Evolutionary conservation across 2,113 vertebrate species (phyloP).

Genomic region (Corythornis cristatus): DNA sequence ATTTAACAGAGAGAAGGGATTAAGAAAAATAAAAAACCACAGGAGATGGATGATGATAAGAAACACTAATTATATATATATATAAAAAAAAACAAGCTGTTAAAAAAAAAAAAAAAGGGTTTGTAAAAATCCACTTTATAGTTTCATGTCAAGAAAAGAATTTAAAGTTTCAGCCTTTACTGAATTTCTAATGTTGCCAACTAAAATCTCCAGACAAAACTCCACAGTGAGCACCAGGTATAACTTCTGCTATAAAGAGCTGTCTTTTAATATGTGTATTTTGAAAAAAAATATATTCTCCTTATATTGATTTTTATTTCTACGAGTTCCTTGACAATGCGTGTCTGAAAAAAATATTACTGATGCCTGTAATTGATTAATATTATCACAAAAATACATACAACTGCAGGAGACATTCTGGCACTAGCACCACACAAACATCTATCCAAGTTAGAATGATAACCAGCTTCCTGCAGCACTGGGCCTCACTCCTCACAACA

Average conservation of each 20-base stretch:
- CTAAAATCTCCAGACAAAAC: not conserved
- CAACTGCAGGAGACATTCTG: conserved; percentile 20
- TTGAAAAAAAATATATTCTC: not conserved
- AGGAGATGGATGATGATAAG: too few relatives aligned
- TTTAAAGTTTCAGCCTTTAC: not conserved
- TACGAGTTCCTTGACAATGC: not conserved
- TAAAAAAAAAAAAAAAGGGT: not conserved
- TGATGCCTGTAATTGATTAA: not conserved
- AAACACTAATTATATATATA: too few relatives aligned
- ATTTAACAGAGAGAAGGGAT: too few relatives aligned
- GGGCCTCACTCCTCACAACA: not conserved
- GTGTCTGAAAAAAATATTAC: not conserved
- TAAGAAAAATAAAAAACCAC: too few relatives aligned
- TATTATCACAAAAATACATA: not conserved
- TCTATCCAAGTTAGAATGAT: conserved; percentile 8
- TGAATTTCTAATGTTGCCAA: not conserved
- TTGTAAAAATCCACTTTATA: not conserved
- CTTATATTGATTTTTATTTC: not conserved
- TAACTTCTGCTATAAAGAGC: not conserved
- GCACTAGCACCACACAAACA: not conserved
- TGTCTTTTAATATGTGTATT: not conserved
- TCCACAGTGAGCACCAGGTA: not conserved
- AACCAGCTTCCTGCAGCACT: conserved; percentile 33
- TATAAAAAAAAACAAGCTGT: too few relatives aligned
- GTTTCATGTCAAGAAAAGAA: not conserved